Evolutionary conservation across 1,140 invertebrate species (phyloP).

Genomic region (Zaprionus africanus): DNA sequence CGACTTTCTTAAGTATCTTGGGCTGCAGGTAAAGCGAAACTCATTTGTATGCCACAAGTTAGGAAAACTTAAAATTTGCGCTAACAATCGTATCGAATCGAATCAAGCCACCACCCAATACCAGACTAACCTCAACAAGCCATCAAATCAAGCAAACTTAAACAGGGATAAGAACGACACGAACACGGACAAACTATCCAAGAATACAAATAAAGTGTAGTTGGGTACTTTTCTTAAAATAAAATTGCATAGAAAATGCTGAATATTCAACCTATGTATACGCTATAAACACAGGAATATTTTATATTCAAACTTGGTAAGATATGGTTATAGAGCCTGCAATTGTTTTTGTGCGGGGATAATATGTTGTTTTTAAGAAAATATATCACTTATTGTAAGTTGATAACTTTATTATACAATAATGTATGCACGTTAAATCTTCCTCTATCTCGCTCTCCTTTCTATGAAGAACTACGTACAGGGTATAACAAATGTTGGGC

Average conservation of each 20-base stretch:
- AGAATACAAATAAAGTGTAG: neutral
- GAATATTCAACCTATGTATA: neutral
- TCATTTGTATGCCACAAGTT: constrained; percentile 74
- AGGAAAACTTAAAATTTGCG: constrained; percentile 52
- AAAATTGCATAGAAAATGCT: neutral
- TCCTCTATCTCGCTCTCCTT: no score
- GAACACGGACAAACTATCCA: constrained; percentile 13
- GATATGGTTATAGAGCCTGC: no score
- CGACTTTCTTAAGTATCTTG: constrained; percentile 2
- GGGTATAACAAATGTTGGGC: constrained; percentile 41
- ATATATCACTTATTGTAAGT: no score
- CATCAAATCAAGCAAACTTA: constrained; percentile 55
- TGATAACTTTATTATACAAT: no score
- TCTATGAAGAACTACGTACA: neutral
- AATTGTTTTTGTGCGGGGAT: no score
- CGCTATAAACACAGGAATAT: neutral
- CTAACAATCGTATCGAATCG: constrained; percentile 63
- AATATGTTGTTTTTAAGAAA: no score
- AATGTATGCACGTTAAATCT: no score
- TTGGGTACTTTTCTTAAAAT: neutral
- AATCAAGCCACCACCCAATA: constrained; percentile 38
- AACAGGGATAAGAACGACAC: constrained; percentile 15
- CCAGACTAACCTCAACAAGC: constrained; percentile 57
- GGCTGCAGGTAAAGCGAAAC: constrained; percentile 54
- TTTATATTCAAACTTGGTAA: no score